Evolutionary conservation across 2,888 invertebrate species (phyloP).

Genomic region (Neocrepidodera transversa): DNA sequence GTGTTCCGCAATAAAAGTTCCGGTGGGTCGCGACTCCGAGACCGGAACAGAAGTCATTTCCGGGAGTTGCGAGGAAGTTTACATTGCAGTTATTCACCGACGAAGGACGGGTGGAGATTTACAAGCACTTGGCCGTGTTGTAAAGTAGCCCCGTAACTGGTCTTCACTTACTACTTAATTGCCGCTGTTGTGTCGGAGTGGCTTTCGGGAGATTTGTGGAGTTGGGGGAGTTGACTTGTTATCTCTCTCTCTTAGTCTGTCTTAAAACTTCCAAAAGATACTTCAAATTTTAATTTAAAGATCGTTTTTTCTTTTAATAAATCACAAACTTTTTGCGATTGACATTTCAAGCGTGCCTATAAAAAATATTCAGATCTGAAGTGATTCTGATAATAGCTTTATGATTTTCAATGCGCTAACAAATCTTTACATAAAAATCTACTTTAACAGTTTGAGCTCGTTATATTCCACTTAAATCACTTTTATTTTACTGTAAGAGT

Average conservation of each 20-base stretch:
- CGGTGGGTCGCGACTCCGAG: conserved; percentile 47
- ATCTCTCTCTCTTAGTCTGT: no score
- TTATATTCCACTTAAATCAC: not conserved
- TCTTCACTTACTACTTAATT: conserved; percentile 38
- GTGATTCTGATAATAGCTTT: conserved; percentile 6
- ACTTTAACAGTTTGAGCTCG: not conserved
- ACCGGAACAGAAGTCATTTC: conserved; percentile 54
- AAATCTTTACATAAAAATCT: not conserved
- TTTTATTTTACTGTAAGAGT: no score
- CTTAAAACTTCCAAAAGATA: no score
- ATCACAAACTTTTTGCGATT: no score
- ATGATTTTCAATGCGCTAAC: conserved; percentile 2
- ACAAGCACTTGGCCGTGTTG: conserved; percentile 43
- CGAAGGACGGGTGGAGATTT: conserved; percentile 42
- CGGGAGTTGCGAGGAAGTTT: conserved; percentile 51
- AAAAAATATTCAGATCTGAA: conserved; percentile 13
- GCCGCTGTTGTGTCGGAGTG: conserved; percentile 31
- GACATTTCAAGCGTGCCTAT: not conserved
- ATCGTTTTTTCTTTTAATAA: no score
- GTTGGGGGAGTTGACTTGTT: not conserved
- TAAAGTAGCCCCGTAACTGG: conserved; percentile 40
- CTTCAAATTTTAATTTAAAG: no score
- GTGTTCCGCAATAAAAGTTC: conserved; percentile 52
- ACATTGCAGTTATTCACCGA: conserved; percentile 48
- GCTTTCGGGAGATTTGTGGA: conserved; percentile 22